Conservation (phyloP, 92 coral and sea anemone genomes). For the Desmophyllum pertusum region DNA sequence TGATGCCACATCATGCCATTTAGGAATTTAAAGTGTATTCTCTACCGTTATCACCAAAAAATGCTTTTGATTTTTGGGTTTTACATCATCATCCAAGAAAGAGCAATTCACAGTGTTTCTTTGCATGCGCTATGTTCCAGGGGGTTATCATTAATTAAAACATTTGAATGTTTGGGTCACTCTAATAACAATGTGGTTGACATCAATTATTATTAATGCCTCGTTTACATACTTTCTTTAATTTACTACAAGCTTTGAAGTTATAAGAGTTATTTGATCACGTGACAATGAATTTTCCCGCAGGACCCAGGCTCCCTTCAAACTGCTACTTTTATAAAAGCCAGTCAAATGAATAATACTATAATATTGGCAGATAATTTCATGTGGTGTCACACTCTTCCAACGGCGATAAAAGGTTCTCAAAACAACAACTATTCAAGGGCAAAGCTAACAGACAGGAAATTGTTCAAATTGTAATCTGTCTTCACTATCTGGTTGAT, state of each 20-base stretch:
- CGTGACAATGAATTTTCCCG: neutral
- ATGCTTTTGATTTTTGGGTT: no score
- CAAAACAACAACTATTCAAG: neutral
- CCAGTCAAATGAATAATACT: neutral
- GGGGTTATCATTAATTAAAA: neutral
- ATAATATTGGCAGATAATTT: neutral
- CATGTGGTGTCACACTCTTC: neutral
- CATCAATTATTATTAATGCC: neutral
- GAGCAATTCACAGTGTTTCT: neutral
- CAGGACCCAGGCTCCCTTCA: neutral
- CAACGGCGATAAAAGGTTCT: no score
- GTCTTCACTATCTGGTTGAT: neutral
- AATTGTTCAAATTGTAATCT: constrained; percentile 6
- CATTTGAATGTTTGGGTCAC: neutral
- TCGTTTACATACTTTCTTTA: neutral
- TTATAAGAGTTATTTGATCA: neutral
- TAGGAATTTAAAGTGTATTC: neutral
- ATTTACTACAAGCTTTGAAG: neutral
- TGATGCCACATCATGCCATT: neutral
- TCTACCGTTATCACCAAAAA: neutral
- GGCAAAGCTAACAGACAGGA: neutral
- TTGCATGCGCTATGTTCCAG: neutral
- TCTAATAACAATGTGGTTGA: neutral
- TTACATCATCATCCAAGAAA: neutral
- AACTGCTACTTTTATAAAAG: neutral